These are phyloP conservation scores for Eretmochelys imbricata DNA, from an alignment of 2,113 vertebrate genomes.

Conservation along the genomic window DNA sequence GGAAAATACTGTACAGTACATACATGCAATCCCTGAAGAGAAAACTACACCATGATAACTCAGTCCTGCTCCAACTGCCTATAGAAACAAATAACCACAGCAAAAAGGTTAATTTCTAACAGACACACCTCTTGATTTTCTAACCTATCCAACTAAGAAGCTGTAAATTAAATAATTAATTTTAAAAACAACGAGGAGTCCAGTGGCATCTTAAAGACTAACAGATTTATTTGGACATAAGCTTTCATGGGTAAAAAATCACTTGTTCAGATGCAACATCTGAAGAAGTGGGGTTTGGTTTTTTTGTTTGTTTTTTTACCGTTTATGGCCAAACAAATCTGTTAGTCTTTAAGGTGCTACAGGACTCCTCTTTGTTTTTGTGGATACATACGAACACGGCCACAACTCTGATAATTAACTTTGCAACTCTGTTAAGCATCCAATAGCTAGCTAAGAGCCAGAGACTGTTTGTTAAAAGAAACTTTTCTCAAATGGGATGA, in stretches of 20 bases:
- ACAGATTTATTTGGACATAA: too few relatives aligned
- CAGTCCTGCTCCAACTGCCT: neutral
- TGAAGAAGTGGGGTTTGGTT: too few relatives aligned
- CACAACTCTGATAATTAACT: neutral
- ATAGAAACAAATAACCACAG: neutral
- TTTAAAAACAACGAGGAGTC: too few relatives aligned
- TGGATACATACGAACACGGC: too few relatives aligned
- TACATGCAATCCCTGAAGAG: neutral
- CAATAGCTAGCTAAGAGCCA: neutral
- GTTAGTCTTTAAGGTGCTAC: too few relatives aligned
- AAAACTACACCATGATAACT: neutral
- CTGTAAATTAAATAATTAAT: constrained; percentile 9
- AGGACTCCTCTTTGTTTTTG: too few relatives aligned
- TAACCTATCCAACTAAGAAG: neutral
- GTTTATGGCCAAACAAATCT: too few relatives aligned
- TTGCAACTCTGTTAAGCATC: neutral
- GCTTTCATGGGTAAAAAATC: too few relatives aligned
- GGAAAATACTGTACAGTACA: neutral
- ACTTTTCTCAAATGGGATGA: neutral
- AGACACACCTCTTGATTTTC: constrained; percentile 36
- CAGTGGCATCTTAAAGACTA: too few relatives aligned
- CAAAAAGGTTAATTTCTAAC: neutral
- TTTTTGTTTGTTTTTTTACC: too few relatives aligned
- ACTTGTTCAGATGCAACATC: too few relatives aligned
- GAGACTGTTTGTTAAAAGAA: neutral